These are phyloP conservation scores for Psophia crepitans DNA, from an alignment of 2,113 vertebrate species.

Conservation along the genomic window DNA sequence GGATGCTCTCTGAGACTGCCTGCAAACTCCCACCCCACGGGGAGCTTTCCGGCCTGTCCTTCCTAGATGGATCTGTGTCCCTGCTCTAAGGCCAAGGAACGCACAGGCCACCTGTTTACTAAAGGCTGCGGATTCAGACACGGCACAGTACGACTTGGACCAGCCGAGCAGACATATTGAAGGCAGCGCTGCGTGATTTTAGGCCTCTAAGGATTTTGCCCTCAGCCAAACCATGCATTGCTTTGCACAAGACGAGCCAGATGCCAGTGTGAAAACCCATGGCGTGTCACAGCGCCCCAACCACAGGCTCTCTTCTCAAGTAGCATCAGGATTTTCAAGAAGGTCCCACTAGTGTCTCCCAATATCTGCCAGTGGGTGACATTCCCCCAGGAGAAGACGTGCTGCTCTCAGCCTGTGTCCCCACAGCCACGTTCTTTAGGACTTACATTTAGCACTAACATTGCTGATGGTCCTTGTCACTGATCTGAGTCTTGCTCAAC, in stretches of 20 bases:
- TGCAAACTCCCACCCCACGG: neutral
- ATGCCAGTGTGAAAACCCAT: neutral
- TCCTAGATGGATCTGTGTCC: neutral
- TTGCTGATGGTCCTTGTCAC: neutral
- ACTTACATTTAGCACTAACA: neutral
- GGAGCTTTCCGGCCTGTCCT: neutral
- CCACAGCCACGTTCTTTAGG: neutral
- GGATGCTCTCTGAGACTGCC: neutral
- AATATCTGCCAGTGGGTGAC: neutral
- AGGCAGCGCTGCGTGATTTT: neutral
- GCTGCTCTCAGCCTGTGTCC: neutral
- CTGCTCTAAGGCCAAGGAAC: neutral
- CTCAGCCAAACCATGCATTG: neutral
- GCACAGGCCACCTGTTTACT: neutral
- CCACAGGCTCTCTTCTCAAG: neutral
- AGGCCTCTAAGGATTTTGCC: neutral
- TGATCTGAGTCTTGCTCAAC: neutral
- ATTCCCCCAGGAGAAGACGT: too few relatives aligned
- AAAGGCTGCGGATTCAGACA: neutral
- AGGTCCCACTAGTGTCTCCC: neutral
- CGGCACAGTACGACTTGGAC: neutral
- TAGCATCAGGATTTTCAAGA: too few relatives aligned
- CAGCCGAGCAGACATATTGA: neutral
- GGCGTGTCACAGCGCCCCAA: accelerated
- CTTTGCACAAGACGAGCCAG: neutral